Evolutionary conservation across 2,888 invertebrate species (phyloP), one percentile per base, ranked within the genome.

Genomic region (Ligdia adustata): DNA sequence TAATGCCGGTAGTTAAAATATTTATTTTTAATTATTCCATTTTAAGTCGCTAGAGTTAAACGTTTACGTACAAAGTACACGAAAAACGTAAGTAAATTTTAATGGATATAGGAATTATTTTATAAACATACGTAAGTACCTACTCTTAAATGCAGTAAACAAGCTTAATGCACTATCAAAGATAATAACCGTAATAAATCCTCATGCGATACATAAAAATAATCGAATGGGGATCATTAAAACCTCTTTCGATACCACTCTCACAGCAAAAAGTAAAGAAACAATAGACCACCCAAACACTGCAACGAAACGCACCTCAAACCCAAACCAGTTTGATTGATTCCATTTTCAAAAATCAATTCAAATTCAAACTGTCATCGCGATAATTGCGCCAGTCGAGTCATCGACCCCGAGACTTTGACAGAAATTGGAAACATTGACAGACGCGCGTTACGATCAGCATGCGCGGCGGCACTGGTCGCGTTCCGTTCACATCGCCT

Each of bases 381-480:
- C 28, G 39, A 38, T 37, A 22, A n/a, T 11, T 13, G 40, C 49
- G 37, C 29, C 35, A 42, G 43, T 37, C 22, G 60, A 72, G 79
- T 80, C 76, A 77, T 73, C 68, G 80, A 79, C 76, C 82, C 66
- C 64, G 55, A 46, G 43, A 51, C 58, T 70, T 72, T 70, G 64
- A 62, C 64, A 61, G 61, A 64, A 61, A 55, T 62, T 60, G 60
- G 62, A 62, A 59, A 60, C 61, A 66, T 60, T 64, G 62, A 71
- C 68, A 38, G 48, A 67, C 80, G 84, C 74, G 72, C 74, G 80
- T 68, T 70, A 70, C 65, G 75, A 69, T 67, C 75, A 77, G 74
- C 76, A 76, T 73, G 71, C 86, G 82, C 87, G 85, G 77, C 68
- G 67, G 69, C 67, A 88, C 87, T 86, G 38, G 26, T 18, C 12